These are phyloP conservation scores for Anodontia alba DNA, from an alignment of 2,888 invertebrate species.

Conservation along the genomic window DNA sequence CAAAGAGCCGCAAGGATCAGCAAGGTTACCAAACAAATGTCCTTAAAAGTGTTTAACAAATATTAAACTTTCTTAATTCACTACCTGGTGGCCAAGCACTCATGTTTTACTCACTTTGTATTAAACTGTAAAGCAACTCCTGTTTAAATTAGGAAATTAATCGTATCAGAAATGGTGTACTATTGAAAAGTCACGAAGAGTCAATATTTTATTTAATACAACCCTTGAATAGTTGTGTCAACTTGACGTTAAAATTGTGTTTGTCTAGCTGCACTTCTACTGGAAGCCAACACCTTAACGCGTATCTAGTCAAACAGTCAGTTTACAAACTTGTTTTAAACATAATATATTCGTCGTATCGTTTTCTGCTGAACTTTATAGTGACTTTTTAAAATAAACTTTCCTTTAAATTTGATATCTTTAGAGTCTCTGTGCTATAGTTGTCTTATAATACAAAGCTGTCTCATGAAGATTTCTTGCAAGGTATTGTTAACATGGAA, in stretches of 20 bases:
- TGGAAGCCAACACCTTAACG: constrained; percentile 20
- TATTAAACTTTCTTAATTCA: constrained; percentile 17
- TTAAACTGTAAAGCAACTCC: constrained; percentile 39
- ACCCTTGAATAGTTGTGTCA: constrained; percentile 51
- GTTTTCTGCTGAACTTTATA: constrained; percentile 22
- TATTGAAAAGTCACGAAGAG: constrained; percentile 60
- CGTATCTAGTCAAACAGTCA: constrained; percentile 20
- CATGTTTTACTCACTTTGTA: constrained; percentile 6
- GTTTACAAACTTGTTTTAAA: constrained; percentile 12
- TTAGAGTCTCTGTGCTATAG: background rate
- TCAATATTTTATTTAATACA: constrained; percentile 57
- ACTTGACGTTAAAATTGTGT: constrained; percentile 18
- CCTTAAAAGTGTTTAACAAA: constrained; percentile 10
- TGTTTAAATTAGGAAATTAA: constrained; percentile 56
- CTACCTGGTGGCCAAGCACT: constrained; percentile 22
- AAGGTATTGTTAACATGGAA: too few species aligned
- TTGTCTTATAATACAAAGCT: too few species aligned
- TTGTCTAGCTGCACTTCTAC: constrained; percentile 13
- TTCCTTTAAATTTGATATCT: background rate
- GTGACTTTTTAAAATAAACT: constrained; percentile 19
- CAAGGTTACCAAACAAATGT: constrained; percentile 9
- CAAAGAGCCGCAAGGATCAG: background rate
- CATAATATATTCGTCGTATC: background rate
- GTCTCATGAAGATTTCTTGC: too few species aligned
- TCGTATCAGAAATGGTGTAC: constrained; percentile 43